Percentiles rank a stretch among this genome's conserved stretches.
These are phyloP conservation scores for Colostygia pectinataria DNA, from an alignment of 2,888 invertebrate species.

Conservation along the genomic window DNA sequence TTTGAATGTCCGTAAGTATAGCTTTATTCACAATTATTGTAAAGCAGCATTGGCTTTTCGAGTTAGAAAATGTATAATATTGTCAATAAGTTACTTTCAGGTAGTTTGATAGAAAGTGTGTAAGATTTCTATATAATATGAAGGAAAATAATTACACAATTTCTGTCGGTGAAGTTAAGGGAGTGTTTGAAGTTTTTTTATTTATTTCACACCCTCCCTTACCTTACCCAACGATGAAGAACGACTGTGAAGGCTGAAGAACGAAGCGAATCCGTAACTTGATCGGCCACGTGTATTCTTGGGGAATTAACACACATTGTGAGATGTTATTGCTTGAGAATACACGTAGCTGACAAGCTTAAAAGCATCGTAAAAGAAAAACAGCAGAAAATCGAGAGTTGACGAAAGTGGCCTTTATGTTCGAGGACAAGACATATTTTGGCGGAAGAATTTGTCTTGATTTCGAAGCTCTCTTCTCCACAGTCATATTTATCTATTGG, in stretches of 20 bases:
- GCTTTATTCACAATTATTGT: constrained; percentile 28
- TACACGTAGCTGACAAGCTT: constrained; percentile 98
- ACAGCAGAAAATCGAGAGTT: background rate
- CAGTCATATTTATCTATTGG: too few relatives aligned
- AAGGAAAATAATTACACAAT: constrained; percentile 27
- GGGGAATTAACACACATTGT: constrained; percentile 97
- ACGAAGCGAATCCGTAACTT: constrained; percentile 70
- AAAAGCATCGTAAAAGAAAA: constrained; percentile 50
- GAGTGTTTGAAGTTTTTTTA: constrained; percentile 10
- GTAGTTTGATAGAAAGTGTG: constrained; percentile 24
- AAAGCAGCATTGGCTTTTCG: constrained; percentile 6
- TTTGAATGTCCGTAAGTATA: constrained; percentile 12
- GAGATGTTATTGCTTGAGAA: constrained; percentile 99
- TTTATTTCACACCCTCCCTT: constrained; percentile 15
- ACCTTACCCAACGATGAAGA: constrained; percentile 9
- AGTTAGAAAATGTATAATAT: background rate
- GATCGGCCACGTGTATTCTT: constrained; percentile 99
- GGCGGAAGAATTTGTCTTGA: constrained; percentile 7
- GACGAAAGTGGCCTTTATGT: background rate
- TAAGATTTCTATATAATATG: constrained; percentile 13
- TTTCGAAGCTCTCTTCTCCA: constrained; percentile 10
- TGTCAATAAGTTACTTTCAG: constrained; percentile 3
- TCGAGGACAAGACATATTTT: constrained; percentile 19
- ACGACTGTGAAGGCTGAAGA: constrained; percentile 34
- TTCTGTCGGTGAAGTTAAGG: constrained; percentile 20